Evolutionary conservation across 2,797 vertebrate genomes (phyloP).

Genomic region (Mormyrops boulengeri): DNA sequence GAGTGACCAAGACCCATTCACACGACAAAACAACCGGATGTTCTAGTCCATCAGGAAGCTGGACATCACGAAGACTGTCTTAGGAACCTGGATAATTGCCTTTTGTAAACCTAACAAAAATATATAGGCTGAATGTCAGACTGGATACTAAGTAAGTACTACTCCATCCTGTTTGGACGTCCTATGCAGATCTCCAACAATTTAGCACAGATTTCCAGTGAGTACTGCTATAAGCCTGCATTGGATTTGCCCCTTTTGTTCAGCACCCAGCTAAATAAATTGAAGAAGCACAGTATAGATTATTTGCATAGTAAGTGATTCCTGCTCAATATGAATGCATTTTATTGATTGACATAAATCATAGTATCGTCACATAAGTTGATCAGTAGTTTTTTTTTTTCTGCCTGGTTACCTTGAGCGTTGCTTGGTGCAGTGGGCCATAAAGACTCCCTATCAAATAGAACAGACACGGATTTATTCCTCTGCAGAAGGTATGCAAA

Average conservation of each 20-base stretch:
- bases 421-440: not conserved
- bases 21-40: not conserved
- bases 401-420: not conserved
- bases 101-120: not conserved
- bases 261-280: not conserved
- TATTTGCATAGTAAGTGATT: not conserved
- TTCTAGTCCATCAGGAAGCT: not conserved
- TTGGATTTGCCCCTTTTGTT: not conserved
- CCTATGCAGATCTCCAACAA: not conserved
- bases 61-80: not conserved
- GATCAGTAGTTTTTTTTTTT: not conserved
- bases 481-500: not conserved
- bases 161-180: not conserved
- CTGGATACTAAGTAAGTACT: not conserved
- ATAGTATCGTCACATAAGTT: not conserved
- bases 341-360: not conserved
- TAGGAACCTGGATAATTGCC: not conserved
- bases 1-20: not conserved
- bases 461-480: not conserved
- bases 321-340: not conserved
- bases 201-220: not conserved
- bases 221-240: not conserved
- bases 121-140: not conserved
- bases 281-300: not conserved
- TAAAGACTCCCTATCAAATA: not conserved